A percentile compares a stretch with the other conserved stretches of the same genome.
Evolutionary conservation across 2,888 invertebrate genomes (phyloP).

Genomic region (Ferrisia virgata): DNA sequence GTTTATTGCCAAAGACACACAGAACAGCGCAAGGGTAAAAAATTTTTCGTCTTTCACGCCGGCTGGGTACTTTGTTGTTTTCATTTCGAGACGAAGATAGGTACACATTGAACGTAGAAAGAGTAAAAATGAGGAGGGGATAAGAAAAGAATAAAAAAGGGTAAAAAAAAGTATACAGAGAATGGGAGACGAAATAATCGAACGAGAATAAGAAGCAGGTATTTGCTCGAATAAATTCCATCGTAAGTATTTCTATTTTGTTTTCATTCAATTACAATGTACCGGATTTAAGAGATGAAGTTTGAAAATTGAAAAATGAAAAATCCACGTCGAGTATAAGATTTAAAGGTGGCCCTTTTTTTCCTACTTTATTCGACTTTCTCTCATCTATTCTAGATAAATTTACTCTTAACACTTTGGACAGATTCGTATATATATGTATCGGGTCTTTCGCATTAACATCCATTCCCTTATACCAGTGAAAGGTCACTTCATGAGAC

Average conservation of each 20-base stretch:
- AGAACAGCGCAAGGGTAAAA: neutral
- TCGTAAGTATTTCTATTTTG: conserved; percentile 34
- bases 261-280: conserved; percentile 35
- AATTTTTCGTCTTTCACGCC: neutral
- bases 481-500: too few relatives aligned
- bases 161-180: neutral
- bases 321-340: conserved; percentile 14
- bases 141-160: too few relatives aligned
- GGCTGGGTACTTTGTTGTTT: neutral
- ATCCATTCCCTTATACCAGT: too few relatives aligned
- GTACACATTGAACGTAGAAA: too few relatives aligned
- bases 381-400: neutral
- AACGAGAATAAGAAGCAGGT: neutral
- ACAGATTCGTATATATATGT: neutral
- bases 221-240: conserved; percentile 24
- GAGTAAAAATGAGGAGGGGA: too few relatives aligned
- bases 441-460: too few relatives aligned
- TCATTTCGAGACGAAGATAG: neutral
- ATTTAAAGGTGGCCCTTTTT: neutral
- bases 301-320: conserved; percentile 38
- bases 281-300: conserved; percentile 36
- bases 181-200: neutral
- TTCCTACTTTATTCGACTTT: neutral
- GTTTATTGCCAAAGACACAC: neutral
- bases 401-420: neutral